Evolutionary conservation across 2,797 vertebrate genomes (phyloP), one percentile per base, ranked within the genome.

Genomic region (Gobio occitaniae): DNA sequence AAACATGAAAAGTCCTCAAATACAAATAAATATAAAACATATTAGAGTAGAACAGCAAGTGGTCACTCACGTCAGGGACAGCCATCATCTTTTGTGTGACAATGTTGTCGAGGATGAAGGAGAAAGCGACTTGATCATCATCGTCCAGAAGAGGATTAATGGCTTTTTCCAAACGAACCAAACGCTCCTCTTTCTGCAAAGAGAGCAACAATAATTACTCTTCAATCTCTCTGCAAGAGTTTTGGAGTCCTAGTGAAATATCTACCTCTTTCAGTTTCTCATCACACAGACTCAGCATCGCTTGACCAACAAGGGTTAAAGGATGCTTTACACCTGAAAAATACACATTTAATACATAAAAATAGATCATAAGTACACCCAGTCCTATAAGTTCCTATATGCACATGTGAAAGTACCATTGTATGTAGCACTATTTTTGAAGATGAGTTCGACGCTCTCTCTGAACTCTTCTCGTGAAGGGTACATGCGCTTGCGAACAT

Each of bases 31-130:
- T 63, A 29, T 63, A 47, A 44, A 79, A 66, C 6, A 12, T 50
- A 54, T 63, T n/a, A 2, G 16, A 25, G 9, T 54, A 32, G 41
- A 79, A 15, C 3, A 1, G 36, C 13, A 81, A 68, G 11, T 25
- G 41, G 41, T 21, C 81, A 95, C 98, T 86, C 94, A 99, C 98
- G 84, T 99, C 98, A 84, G 96, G 96, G 87, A 99, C 97, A 19
- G 96, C 97, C 97, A 99, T 99, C 98, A 99, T 99, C 93, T 99
- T 99, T 92, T 99, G 98, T 59, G 98, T 99, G 78, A 99, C 98
- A 21, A 99, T 99, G 92, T 99, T 99, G 93, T 99, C 98, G 86
- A 99, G 94, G 94, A 99, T 99, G 90, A 99, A 99, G 86, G 98
- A 99, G 95, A 99, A 99, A 36, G 98, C 98, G 87, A 99, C 98